These are phyloP conservation scores for Aethina tumida DNA, from an alignment of 1,140 invertebrate species.

Conservation along the genomic window DNA sequence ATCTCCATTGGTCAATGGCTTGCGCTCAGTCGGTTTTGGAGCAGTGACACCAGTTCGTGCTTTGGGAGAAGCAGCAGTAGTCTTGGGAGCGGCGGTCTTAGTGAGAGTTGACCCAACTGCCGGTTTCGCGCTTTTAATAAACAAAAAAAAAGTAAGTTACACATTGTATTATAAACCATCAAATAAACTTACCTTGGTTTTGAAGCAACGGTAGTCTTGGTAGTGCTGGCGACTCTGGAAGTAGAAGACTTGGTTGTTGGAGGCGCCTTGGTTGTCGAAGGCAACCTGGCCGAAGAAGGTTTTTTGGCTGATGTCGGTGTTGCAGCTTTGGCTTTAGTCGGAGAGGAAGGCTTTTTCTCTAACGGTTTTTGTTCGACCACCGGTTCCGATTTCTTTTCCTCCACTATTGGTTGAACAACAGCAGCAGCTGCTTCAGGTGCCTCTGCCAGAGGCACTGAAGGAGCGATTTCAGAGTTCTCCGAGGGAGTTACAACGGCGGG, in stretches of 20 bases:
- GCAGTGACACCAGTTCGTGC: conserved; percentile 19
- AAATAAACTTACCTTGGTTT: background rate
- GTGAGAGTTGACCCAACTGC: conserved; percentile 11
- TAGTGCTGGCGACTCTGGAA: conserved; percentile 3
- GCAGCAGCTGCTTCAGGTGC: conserved; percentile 11
- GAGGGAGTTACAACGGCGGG: conserved; percentile 21
- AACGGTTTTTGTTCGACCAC: background rate
- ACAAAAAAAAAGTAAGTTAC: background rate
- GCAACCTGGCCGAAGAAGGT: background rate
- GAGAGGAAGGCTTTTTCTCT: conserved; percentile 1
- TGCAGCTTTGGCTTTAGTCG: background rate
- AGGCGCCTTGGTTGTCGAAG: too few relatives aligned
- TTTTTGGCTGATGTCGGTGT: background rate
- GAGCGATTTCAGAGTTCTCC: conserved; percentile 20
- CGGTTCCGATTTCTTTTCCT: background rate
- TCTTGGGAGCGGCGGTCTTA: conserved; percentile 18
- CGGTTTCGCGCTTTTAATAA: conserved; percentile 8
- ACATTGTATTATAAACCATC: background rate
- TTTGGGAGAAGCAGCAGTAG: conserved; percentile 14
- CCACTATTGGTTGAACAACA: conserved; percentile 11
- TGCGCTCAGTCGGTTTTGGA: conserved; percentile 37
- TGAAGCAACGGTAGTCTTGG: background rate
- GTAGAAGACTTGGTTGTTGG: background rate
- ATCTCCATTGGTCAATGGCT: conserved; percentile 44
- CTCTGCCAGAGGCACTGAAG: conserved; percentile 10